Base-by-base conservation (phyloP, 1,140 invertebrate species). In the Drosophila aff. region DNA sequence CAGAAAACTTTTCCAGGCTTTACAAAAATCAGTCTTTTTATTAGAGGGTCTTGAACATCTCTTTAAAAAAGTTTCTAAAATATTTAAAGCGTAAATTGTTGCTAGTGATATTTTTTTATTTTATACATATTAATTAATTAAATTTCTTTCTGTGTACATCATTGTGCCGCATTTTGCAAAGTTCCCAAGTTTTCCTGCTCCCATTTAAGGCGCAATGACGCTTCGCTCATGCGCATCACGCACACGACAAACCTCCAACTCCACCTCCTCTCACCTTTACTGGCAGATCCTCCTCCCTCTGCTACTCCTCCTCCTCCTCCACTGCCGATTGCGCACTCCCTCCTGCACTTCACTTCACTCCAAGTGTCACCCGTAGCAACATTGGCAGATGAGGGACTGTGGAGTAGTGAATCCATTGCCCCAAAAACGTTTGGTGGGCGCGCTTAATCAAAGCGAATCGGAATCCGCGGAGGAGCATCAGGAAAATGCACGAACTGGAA, bases 191-290 rank as follows among this genome's bases (percentile, higher is more conserved):
- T 71, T 50, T 52, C 67, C 62, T 85, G 78, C 75, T 89, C 85
- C 85, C 85, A 89, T 89, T 89, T 89, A 89, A 81, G 85, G 85
- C 85, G 85, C 84, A 90, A 89, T 85, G 81, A 85, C 64, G 85
- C 79, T 89, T 67, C 85, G 82, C 85, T 89, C 85, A 89, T 89
- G 85, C 85, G 85, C 85, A 90, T 84, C 85, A 89, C 85, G 85
- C 85, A 87, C 85, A 85, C 79, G 69, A 73, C 69, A 73, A 72
- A 21, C 44, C 18, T 5, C 49, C 49, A 23, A 23, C 23, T 23
- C 23, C 23, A 23, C 9, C 16, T 40, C 28, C 58, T 47, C 36
- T 26, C 41, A 49, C 44, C 65, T 67, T 26, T 21, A n/a, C 36
- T 38, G 36, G 53, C 66, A 60, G 69, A 73, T 73, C 69, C 69